phyloP scores from a whole-genome alignment of 2,797 vertebrate genomes.

The Pseudocheirus occidentalis region DNA sequence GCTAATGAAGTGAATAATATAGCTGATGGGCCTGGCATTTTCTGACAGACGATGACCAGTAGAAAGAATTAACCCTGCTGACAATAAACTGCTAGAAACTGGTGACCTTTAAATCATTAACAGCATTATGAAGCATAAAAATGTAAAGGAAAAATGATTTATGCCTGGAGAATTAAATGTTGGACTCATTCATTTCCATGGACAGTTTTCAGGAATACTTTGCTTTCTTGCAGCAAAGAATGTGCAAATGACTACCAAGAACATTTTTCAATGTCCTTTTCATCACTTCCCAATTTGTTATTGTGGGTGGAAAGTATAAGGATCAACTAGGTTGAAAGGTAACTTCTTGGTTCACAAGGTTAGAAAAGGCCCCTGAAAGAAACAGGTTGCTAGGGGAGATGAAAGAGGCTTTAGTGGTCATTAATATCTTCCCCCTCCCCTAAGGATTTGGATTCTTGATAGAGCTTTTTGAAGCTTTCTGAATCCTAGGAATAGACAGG shows the following conservation, averaged over 20 bases:
- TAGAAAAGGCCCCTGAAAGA: not conserved
- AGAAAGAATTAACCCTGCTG: conserved; percentile 68
- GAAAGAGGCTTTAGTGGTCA: not conserved
- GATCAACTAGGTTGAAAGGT: not conserved
- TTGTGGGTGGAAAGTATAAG: not conserved
- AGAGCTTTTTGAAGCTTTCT: not conserved
- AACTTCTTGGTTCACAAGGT: not conserved
- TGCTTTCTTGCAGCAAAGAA: not conserved
- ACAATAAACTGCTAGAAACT: conserved; percentile 65
- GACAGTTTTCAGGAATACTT: conserved; percentile 30
- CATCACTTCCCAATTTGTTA: not conserved
- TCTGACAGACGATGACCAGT: conserved; percentile 60
- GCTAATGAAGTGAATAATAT: conserved; percentile 72
- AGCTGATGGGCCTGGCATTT: conserved; percentile 68
- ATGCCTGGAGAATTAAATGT: conserved; percentile 29
- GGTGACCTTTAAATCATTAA: conserved; percentile 66
- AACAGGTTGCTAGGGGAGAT: not conserved
- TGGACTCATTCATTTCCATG: not conserved
- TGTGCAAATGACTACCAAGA: conserved; percentile 4
- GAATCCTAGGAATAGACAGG: not conserved
- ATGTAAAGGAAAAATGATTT: conserved; percentile 62
- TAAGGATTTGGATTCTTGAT: not conserved
- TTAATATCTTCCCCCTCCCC: not conserved
- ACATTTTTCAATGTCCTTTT: conserved; percentile 39
- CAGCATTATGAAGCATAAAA: conserved; percentile 32